Evolutionary conservation across 1,140 invertebrate genomes (phyloP), one percentile per base, ranked within the genome.

Genomic region (Dolichoris vasculosae): DNA sequence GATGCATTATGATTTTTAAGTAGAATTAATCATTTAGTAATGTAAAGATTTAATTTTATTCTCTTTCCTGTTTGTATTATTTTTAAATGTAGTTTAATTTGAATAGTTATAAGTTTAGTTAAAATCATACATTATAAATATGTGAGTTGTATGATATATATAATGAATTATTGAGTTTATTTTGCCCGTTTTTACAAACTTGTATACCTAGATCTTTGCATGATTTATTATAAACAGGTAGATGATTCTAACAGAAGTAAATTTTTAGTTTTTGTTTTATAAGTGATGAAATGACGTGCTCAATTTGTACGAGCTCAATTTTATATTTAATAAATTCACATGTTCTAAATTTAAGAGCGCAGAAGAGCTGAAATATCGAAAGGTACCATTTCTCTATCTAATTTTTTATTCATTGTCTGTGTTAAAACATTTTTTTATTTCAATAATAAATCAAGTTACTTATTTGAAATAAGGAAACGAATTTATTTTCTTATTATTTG

Each of bases 251-350:
- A 20, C 35, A 6, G 32, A n/a, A 13, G 32, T 40, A 69, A 85
- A 76, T 81, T 81, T 81, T 40, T 55, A 85, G 76, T 84, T 84
- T 79, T 79, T 84, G 83, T 84, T 84, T 71, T 32, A 23, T 59
- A 26, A 80, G 75, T 84, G 82, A 84, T 84, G 82, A 84, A 84
- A 84, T 76, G 55, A 83, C 30, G 75, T 59, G 55, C 40, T 30
- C 59, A 55, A 59, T 20, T 79, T 55, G 51, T 30, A 3, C 17
- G 43, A 11, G 3, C 69, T 83, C 51, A 30, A 32, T 79, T 76
- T 82, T 86, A 69, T 59, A 86, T 77, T 77, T 40, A 67, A 76
- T 81, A 85, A 75, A 6, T 81, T 80, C 63, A 35, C 77, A 30
- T 85, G 76, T 51, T 79, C 75, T n/a, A 80, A 77, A 77, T 86